Base-by-base conservation (phyloP, 2,113 vertebrate species). In the Entomyzon cyanotis region DNA sequence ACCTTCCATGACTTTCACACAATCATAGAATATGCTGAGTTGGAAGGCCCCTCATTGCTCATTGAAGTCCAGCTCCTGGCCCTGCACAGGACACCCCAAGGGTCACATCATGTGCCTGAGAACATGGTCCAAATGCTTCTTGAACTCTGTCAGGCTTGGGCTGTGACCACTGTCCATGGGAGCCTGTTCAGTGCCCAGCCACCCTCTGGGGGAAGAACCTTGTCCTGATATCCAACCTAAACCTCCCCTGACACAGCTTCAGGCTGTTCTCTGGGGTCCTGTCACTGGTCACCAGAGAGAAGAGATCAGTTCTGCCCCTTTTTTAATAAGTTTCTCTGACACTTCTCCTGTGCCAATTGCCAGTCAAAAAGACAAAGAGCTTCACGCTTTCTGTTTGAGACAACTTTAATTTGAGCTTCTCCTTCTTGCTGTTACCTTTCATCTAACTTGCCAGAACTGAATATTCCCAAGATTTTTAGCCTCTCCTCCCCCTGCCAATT, bases 81-180 rank as follows among this genome's bases (percentile, higher is more conserved):
- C 53, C 20, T 35, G 53, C 46, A 35, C 46, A 22, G 21, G 25
- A 35, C 12, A 12, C 5, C 49, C 55, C 41, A 31, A 1, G 9
- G 20, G 11, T 60, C 63, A 27, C 55, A 15, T 9, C 21, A 0
- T 1, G 4, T 27, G 17, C 17, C 55, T 25, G 21, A 41, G 47
- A 42, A 17, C n/a, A 5, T 0, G 21, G 16, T 2, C 20, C 53
- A 62, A 53, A 67, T 0, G 2, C 9, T 53, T 4, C 39, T 6
- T 55, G 19, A 13, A 0, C 30, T 46, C 46, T 22, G 16, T 2
- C 46, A 67, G n/a, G 13, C 33, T 19, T 53, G 9, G 30, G 39
- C 53, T 67, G 37, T 39, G 28, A 52, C 20, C 69, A 25, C 9
- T 82, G 2, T 28, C n/a, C 20, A 46, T 28, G 39, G 52, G 23